A percentile compares a stretch with the other conserved stretches of the same genome.
Evolutionary conservation across 2,113 vertebrate genomes (phyloP).

Genomic region (Myrmophylax atrothorax): DNA sequence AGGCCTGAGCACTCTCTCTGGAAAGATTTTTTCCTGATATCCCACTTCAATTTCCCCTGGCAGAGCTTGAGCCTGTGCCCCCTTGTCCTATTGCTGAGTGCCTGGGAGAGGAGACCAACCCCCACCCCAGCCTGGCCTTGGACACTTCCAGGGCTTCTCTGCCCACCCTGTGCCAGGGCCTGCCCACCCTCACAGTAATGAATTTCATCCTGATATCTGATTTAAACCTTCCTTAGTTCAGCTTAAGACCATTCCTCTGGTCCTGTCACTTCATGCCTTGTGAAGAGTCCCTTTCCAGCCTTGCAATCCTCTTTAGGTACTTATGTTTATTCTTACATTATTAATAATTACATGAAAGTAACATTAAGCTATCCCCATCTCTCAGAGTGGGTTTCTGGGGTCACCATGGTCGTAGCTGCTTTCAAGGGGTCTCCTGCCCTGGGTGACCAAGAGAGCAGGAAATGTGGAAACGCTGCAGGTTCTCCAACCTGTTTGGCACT

Average conservation of each 20-base stretch:
- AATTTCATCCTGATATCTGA: neutral
- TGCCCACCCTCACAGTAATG: neutral
- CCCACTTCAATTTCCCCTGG: no score
- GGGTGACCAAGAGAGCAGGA: neutral
- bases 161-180: neutral
- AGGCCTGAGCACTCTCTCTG: no score
- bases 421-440: neutral
- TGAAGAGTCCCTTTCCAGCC: neutral
- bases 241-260: neutral
- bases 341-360: neutral
- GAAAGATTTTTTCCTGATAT: no score
- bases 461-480: neutral
- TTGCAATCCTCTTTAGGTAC: neutral
- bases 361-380: neutral
- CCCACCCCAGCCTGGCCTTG: no score
- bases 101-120: no score
- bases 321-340: no score
- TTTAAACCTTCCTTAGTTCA: neutral
- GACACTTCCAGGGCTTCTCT: neutral
- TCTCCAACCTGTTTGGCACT: rapidly evolving
- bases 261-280: neutral
- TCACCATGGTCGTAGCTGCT: no score
- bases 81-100: no score
- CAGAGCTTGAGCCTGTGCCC: no score
- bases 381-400: neutral